These are phyloP conservation scores for Cephus runcator DNA, from an alignment of 2,888 invertebrate genomes.

Conservation along the genomic window DNA sequence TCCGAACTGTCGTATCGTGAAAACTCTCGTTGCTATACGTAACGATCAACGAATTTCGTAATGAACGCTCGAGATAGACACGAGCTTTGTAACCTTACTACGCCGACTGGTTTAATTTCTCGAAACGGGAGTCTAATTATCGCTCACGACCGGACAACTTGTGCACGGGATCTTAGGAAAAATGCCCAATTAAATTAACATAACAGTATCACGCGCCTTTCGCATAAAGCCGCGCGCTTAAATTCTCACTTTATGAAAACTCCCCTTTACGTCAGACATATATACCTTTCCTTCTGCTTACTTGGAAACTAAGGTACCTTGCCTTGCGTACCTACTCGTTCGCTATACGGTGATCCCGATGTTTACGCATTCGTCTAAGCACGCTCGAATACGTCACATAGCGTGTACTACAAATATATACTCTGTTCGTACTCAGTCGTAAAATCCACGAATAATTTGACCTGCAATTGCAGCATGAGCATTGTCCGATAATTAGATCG, in stretches of 20 bases:
- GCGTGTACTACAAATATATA: neutral
- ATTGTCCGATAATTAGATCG: neutral
- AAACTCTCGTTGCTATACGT: neutral
- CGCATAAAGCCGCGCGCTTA: neutral
- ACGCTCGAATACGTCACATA: neutral
- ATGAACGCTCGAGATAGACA: neutral
- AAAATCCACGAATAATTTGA: neutral
- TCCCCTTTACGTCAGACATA: neutral
- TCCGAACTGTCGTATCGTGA: neutral
- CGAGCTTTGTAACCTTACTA: neutral
- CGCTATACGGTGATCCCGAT: neutral
- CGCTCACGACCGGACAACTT: neutral
- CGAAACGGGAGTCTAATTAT: neutral
- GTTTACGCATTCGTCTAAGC: neutral
- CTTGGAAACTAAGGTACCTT: neutral
- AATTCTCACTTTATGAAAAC: neutral
- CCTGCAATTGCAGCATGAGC: neutral
- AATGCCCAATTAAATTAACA: neutral
- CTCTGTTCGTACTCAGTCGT: neutral
- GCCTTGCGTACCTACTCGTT: neutral
- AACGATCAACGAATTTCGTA: neutral
- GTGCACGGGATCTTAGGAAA: neutral
- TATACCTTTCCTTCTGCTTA: neutral
- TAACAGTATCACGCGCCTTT: neutral
- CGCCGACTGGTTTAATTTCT: neutral